Conservation (phyloP, 2,888 invertebrate genomes). For the Aporophyla lueneburgensis region DNA sequence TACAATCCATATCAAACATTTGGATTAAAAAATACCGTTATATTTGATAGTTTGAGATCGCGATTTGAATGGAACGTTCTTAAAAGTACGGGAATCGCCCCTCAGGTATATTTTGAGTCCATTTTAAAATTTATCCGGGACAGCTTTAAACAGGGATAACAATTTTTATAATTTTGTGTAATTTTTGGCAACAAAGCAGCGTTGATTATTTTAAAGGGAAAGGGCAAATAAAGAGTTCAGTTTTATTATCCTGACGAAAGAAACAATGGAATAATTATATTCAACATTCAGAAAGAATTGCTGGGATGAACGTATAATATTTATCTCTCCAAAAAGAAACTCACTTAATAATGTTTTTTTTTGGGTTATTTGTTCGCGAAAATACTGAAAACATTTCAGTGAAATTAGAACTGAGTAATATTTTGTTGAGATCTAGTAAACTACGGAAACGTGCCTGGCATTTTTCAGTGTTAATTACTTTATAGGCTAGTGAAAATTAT, state of each 20-base stretch:
- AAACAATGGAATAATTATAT: slow-evolving; percentile 48
- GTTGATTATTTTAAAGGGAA: slow-evolving; percentile 36
- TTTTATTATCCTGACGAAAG: slow-evolving; percentile 34
- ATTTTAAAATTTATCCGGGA: slow-evolving; percentile 3
- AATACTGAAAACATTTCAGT: neutral
- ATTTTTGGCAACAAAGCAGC: slow-evolving; percentile 27
- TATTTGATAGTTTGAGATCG: neutral
- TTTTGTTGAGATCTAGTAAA: neutral
- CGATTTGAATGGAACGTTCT: neutral
- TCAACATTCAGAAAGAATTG: slow-evolving; percentile 27
- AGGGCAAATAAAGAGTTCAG: slow-evolving; percentile 36
- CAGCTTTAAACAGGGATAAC: slow-evolving; percentile 4
- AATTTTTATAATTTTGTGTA: slow-evolving; percentile 30
- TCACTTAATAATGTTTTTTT: neutral
- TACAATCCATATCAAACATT: neutral
- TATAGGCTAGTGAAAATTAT: slow-evolving; percentile 38
- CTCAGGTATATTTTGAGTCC: slow-evolving; percentile 14
- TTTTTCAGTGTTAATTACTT: slow-evolving; percentile 26
- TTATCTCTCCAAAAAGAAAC: neutral
- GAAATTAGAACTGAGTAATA: neutral
- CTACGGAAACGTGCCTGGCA: slow-evolving; percentile 2
- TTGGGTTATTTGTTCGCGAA: neutral
- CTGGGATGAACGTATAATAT: neutral
- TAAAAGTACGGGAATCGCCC: too few species aligned
- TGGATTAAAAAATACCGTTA: neutral